Evolutionary conservation across 2,113 vertebrate genomes (phyloP).

Genomic region (Antidorcas marsupialis): DNA sequence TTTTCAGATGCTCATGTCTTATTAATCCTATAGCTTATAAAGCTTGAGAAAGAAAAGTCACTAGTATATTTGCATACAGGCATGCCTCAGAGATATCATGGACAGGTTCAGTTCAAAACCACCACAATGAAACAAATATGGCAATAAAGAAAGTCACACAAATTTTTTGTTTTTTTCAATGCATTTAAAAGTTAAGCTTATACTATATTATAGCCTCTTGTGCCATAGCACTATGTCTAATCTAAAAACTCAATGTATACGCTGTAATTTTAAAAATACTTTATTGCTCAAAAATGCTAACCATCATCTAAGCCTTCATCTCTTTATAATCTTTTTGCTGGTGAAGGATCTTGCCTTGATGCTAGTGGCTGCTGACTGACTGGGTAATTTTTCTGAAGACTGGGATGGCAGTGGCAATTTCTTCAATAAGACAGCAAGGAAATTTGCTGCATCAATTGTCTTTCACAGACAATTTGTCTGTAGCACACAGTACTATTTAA

Average conservation of each 20-base stretch:
- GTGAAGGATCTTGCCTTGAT: not conserved
- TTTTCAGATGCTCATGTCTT: constrained; percentile 41
- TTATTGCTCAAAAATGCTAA: not conserved
- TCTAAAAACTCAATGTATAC: not conserved
- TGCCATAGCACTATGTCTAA: not conserved
- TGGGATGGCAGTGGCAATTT: not conserved
- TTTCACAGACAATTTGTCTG: not conserved
- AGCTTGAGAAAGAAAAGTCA: constrained; percentile 47
- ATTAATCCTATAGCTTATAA: constrained; percentile 47
- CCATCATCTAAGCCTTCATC: not conserved
- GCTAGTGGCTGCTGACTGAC: not conserved
- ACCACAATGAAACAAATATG: not conserved
- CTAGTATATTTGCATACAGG: constrained; percentile 31
- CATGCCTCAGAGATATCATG: not conserved
- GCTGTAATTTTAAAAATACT: not conserved
- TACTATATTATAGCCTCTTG: not conserved
- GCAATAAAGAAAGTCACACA: not conserved
- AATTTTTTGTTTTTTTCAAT: not conserved
- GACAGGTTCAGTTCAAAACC: not conserved
- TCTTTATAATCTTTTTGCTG: not conserved
- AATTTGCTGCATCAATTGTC: not conserved
- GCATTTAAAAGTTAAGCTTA: not conserved
- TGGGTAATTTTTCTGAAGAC: not conserved
- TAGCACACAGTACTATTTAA: not conserved
- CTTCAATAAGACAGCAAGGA: not conserved